Percentiles rank a stretch among this genome's conserved stretches.
These are phyloP conservation scores for Loxodonta africana DNA, from an alignment of 2,113 vertebrate genomes.

Conservation along the genomic window DNA sequence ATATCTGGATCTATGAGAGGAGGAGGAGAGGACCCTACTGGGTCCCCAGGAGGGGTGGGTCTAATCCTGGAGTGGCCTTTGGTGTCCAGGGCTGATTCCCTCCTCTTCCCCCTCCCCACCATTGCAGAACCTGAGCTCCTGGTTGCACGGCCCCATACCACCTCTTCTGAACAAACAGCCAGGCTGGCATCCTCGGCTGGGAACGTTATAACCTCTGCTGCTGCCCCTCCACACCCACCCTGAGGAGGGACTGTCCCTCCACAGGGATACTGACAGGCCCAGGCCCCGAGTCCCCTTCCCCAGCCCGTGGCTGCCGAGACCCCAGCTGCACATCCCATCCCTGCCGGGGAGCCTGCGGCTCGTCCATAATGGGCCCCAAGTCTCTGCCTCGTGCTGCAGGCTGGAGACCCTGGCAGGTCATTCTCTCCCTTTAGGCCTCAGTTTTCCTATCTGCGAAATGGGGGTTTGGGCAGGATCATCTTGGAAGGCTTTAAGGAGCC, in stretches of 20 bases:
- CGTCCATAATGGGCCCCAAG: background rate
- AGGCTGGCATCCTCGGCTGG: background rate
- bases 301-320: background rate
- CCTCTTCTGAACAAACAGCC: background rate
- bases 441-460: background rate
- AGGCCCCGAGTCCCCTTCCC: background rate
- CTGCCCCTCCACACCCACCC: background rate
- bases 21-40: background rate
- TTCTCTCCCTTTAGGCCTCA: background rate
- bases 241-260: background rate
- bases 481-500: background rate
- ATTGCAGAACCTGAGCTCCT: background rate
- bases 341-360: background rate
- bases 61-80: background rate
- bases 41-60: background rate
- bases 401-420: background rate
- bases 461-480: background rate
- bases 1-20: conserved; percentile 10
- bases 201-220: background rate
- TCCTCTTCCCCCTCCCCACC: background rate
- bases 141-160: background rate
- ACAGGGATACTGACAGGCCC: background rate
- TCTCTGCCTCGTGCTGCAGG: background rate
- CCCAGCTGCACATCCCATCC: background rate
- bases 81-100: background rate